phyloP scores from a whole-genome alignment of 2,888 invertebrate genomes.

The Nasonovia ribisnigri region DNA sequence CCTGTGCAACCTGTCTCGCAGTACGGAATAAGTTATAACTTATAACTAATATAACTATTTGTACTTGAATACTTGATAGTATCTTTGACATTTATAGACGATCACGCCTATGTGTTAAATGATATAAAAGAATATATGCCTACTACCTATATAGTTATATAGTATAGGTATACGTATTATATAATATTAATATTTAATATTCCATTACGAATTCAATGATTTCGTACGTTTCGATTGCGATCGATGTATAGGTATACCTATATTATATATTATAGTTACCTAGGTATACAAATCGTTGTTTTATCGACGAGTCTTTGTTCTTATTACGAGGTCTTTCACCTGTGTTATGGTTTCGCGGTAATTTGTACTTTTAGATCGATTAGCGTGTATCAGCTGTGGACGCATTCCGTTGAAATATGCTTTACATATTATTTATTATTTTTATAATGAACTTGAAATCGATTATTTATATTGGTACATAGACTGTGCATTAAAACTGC shows the following conservation, averaged over 20 bases:
- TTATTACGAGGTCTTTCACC: constrained; percentile 17
- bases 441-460: not conserved
- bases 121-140: not conserved
- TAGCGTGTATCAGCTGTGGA: not conserved
- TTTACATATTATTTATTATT: constrained; percentile 19
- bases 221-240: not conserved
- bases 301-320: not conserved
- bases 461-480: not conserved
- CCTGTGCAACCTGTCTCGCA: no score
- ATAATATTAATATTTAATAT: not conserved
- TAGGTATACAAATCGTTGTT: not conserved
- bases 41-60: not conserved
- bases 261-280: not conserved
- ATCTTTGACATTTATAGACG: not conserved
- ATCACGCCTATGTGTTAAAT: not conserved
- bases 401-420: not conserved
- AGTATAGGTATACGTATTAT: not conserved
- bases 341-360: not conserved
- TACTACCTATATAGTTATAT: not conserved
- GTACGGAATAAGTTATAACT: no score
- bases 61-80: not conserved
- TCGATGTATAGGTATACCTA: not conserved
- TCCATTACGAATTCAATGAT: not conserved
- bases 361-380: not conserved
- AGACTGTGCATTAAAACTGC: not conserved